Evolutionary conservation across 2,797 vertebrate species (phyloP).

Genomic region (Anableps anableps): DNA sequence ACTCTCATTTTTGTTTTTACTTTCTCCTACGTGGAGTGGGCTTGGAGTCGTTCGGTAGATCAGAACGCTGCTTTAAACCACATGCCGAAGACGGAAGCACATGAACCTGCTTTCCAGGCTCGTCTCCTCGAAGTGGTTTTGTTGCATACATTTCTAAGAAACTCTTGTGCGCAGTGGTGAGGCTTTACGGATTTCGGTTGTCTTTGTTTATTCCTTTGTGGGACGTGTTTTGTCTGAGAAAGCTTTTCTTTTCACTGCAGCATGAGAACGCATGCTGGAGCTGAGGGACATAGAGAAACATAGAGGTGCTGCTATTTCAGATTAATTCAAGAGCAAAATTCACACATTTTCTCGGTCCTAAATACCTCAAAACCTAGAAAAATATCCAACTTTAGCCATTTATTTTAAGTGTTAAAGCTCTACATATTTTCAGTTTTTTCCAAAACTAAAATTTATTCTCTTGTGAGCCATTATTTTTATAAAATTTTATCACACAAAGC

Average conservation of each 20-base stretch:
- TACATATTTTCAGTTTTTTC: not conserved
- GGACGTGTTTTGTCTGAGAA: conserved; percentile 61
- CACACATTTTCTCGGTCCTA: not conserved
- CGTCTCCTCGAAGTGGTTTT: conserved; percentile 23
- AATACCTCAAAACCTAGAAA: not conserved
- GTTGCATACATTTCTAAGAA: conserved; percentile 21
- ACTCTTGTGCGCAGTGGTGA: conserved; percentile 23
- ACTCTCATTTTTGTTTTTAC: conserved; percentile 28
- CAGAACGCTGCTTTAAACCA: not conserved
- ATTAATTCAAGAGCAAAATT: conserved; percentile 27
- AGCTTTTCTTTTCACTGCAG: conserved; percentile 50
- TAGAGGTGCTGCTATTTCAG: conserved; percentile 51
- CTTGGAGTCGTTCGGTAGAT: conserved; percentile 14
- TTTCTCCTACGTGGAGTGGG: conserved; percentile 26
- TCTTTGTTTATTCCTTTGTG: conserved; percentile 63
- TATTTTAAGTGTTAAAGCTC: not conserved
- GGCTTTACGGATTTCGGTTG: conserved; percentile 42
- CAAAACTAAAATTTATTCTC: not conserved
- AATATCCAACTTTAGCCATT: not conserved
- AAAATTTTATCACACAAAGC: not conserved
- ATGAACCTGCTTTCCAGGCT: conserved; percentile 7
- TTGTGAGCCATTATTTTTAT: conserved; percentile 1
- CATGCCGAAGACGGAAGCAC: not conserved
- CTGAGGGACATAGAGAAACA: conserved; percentile 41
- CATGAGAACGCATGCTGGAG: conserved; percentile 48